Conservation (phyloP, 2,888 invertebrate genomes). For the Epinotia bilunana region DNA sequence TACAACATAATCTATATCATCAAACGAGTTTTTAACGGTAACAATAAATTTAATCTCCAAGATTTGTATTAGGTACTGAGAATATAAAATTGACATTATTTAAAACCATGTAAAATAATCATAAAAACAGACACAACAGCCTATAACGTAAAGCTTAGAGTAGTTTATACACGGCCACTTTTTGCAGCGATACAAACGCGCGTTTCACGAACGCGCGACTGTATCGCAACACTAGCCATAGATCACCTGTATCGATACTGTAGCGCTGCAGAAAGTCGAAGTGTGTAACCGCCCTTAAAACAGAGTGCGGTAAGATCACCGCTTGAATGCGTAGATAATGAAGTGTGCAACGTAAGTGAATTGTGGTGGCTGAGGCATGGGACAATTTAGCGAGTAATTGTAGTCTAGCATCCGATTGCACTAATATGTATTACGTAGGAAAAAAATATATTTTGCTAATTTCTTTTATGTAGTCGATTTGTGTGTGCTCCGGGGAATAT, state of each 20-base stretch:
- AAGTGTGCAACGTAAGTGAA: slow-evolving; percentile 53
- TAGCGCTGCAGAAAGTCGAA: too few relatives aligned
- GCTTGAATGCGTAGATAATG: slow-evolving; percentile 29
- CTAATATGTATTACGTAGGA: neutral
- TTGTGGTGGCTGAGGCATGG: slow-evolving; percentile 57
- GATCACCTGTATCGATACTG: too few relatives aligned
- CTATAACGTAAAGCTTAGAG: neutral
- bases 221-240: too few relatives aligned
- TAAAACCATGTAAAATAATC: slow-evolving; percentile 3
- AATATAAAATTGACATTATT: neutral
- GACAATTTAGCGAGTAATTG: slow-evolving; percentile 62
- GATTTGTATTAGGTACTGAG: neutral
- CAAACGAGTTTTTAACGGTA: too few relatives aligned
- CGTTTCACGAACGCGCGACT: too few relatives aligned
- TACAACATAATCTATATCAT: neutral
- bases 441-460: too few relatives aligned
- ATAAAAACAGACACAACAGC: slow-evolving; percentile 1
- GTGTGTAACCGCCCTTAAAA: neutral
- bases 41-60: neutral
- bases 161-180: too few relatives aligned
- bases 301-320: neutral
- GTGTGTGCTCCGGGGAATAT: too few relatives aligned
- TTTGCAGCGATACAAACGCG: too few relatives aligned
- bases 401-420: neutral
- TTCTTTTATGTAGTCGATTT: too few relatives aligned